phyloP scores from a whole-genome alignment of 2,888 invertebrate genomes.

The Phasia obesa region DNA sequence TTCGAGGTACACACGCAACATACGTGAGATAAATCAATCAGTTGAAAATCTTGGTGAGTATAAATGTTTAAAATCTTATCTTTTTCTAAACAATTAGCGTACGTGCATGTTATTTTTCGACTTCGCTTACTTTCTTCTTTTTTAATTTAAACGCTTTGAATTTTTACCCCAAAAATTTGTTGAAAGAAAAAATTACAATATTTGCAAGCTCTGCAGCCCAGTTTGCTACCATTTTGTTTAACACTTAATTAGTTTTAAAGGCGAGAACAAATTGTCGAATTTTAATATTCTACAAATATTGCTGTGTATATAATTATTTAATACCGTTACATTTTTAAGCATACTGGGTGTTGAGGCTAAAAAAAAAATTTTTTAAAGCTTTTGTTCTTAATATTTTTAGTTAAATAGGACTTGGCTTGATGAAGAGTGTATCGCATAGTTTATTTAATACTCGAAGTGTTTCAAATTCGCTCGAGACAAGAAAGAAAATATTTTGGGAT shows the following conservation, averaged over 20 bases:
- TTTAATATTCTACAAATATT: constrained; percentile 17
- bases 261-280: constrained; percentile 7
- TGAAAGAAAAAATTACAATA: constrained; percentile 27
- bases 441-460: neutral
- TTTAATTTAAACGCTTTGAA: constrained; percentile 63
- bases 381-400: constrained; percentile 19
- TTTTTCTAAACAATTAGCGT: constrained; percentile 59
- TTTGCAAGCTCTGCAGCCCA: constrained; percentile 51
- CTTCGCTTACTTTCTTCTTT: constrained; percentile 70
- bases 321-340: constrained; percentile 30
- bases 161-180: constrained; percentile 50
- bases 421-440: constrained; percentile 2
- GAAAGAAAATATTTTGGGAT: neutral
- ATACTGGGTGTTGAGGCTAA: constrained; percentile 54
- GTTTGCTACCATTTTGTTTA: constrained; percentile 35
- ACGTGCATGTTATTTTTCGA: constrained; percentile 71
- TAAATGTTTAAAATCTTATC: constrained; percentile 25
- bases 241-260: neutral
- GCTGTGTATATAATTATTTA: constrained; percentile 44
- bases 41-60: constrained; percentile 88
- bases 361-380: constrained; percentile 18
- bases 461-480: too few relatives aligned
- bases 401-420: constrained; percentile 61
- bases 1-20: constrained; percentile 85
- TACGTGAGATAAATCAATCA: constrained; percentile 89